Conservation (phyloP, 2,113 vertebrate species). For the Albula glossodonta region DNA sequence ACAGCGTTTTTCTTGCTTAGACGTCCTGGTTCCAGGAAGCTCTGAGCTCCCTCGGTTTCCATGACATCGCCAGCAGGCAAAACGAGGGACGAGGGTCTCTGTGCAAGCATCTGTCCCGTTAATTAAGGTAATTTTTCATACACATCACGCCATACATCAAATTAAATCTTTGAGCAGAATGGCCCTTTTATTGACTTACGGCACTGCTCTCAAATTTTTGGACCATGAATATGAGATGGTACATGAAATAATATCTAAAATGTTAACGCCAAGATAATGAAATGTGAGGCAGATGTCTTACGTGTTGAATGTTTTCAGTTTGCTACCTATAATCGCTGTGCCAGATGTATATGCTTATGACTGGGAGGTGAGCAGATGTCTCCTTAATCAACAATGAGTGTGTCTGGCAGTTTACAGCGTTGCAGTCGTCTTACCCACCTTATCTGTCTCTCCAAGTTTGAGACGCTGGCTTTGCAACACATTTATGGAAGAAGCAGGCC, state of each 20-base stretch:
- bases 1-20: too few relatives aligned
- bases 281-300: conserved; percentile 14
- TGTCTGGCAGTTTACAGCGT: conserved; percentile 7
- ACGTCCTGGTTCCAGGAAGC: too few relatives aligned
- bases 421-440: not conserved
- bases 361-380: conserved; percentile 20
- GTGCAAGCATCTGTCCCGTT: too few relatives aligned
- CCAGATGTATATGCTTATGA: conserved; percentile 11
- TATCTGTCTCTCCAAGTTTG: conserved; percentile 16
- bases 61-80: too few relatives aligned
- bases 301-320: conserved; percentile 8
- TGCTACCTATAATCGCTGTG: conserved; percentile 1
- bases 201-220: too few relatives aligned
- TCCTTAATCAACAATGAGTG: conserved; percentile 19
- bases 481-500: not conserved
- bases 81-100: too few relatives aligned
- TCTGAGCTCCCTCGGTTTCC: too few relatives aligned
- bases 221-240: not conserved
- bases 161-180: not conserved
- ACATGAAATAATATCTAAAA: not conserved
- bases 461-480: not conserved
- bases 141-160: not conserved
- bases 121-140: too few relatives aligned
- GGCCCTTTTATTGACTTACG: too few relatives aligned
- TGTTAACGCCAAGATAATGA: conserved; percentile 7